These are phyloP conservation scores for Pseudorhombus dupliciocellatus DNA, from an alignment of 2,113 vertebrate species.

Conservation along the genomic window DNA sequence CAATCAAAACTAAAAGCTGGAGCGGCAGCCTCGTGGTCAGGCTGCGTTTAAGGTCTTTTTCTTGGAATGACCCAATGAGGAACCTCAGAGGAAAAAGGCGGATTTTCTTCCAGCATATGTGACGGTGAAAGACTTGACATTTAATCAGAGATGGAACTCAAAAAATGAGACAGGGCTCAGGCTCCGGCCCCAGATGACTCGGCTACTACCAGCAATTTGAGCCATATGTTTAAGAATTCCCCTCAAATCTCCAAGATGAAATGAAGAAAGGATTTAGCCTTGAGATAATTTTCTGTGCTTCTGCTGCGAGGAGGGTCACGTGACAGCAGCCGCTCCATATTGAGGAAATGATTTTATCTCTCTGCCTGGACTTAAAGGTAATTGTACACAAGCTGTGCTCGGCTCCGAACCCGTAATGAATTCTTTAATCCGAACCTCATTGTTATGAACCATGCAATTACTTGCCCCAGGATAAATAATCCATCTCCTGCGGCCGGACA, in stretches of 20 bases:
- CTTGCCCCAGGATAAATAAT: slow-evolving; percentile 79
- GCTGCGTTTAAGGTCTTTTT: slow-evolving; percentile 2
- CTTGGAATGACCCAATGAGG: slow-evolving; percentile 22
- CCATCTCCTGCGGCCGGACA: slow-evolving; percentile 74
- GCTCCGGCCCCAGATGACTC: slow-evolving; percentile 58
- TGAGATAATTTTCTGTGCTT: slow-evolving; percentile 60
- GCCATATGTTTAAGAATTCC: slow-evolving; percentile 76
- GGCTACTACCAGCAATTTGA: slow-evolving; percentile 56
- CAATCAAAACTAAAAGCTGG: slow-evolving; percentile 5
- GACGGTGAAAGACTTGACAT: slow-evolving; percentile 64
- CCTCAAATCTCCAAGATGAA: slow-evolving; percentile 63
- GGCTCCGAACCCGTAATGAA: slow-evolving; percentile 76
- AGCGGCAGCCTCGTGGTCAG: slow-evolving; percentile 3
- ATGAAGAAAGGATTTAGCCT: slow-evolving; percentile 71
- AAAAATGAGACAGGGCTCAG: slow-evolving; percentile 47
- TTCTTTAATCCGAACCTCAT: slow-evolving; percentile 84
- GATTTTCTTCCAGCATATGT: slow-evolving; percentile 56
- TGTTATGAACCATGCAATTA: slow-evolving; percentile 85
- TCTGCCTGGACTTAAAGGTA: slow-evolving; percentile 78
- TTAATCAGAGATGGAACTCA: slow-evolving; percentile 61
- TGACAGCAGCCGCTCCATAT: slow-evolving; percentile 74
- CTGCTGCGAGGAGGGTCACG: slow-evolving; percentile 48
- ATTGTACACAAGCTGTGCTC: slow-evolving; percentile 83
- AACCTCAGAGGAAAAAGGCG: neutral
- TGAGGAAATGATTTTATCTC: slow-evolving; percentile 80